Conservation (phyloP, 2,113 vertebrate species). For the Pomatostomus ruficeps region DNA sequence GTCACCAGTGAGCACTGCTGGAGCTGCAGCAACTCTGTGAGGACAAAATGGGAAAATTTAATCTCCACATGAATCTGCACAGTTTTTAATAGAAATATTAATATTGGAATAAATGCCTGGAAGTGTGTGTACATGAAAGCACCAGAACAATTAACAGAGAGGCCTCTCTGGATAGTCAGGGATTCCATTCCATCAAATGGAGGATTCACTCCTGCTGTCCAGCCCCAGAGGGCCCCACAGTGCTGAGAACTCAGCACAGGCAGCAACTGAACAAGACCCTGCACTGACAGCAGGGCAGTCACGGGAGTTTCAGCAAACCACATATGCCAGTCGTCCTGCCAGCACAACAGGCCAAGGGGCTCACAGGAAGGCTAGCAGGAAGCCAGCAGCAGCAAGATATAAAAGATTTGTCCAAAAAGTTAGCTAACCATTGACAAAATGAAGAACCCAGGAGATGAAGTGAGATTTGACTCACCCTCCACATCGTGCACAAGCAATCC, state of each 20-base stretch:
- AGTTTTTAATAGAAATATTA: not conserved
- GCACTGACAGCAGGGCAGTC: not conserved
- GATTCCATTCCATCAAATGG: not conserved
- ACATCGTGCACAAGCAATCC: not conserved
- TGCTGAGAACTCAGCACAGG: not conserved
- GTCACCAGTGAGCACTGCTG: not conserved
- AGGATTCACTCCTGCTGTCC: not conserved
- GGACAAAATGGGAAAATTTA: fast-evolving
- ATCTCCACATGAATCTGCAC: not conserved
- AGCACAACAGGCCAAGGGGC: not conserved
- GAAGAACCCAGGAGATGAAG: not conserved
- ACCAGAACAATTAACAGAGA: not conserved
- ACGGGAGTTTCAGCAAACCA: not conserved
- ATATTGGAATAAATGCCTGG: not conserved
- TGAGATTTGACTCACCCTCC: not conserved
- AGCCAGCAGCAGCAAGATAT: not conserved
- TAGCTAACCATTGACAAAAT: not conserved
- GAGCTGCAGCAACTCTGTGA: not conserved
- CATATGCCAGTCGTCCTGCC: not conserved
- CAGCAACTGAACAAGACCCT: not conserved
- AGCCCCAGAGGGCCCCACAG: not conserved
- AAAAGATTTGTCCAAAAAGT: not conserved
- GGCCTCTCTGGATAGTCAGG: not conserved
- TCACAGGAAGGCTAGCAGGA: not conserved
- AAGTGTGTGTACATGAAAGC: not conserved